Percentiles rank a stretch among this genome's conserved stretches.
These are phyloP conservation scores for Vannuccia rotundouncinata DNA, from an alignment of 2,888 invertebrate genomes.

Conservation along the genomic window DNA sequence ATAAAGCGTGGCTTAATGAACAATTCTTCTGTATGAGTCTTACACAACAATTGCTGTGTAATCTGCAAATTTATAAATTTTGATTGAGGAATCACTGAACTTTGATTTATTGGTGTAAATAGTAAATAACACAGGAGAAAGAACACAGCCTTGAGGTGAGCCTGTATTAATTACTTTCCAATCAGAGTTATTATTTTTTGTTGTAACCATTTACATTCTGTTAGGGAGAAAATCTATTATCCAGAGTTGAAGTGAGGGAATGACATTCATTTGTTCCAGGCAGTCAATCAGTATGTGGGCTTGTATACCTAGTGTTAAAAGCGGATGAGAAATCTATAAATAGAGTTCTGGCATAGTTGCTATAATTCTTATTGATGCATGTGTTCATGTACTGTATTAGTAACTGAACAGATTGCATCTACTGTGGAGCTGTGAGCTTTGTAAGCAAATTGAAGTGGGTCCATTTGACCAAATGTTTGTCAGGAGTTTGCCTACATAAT, in stretches of 20 bases:
- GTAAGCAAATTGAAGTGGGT: background rate
- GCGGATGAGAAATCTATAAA: background rate
- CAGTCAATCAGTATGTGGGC: background rate
- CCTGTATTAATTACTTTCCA: background rate
- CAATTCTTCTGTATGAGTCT: too few species aligned
- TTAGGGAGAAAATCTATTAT: background rate
- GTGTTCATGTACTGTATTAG: background rate
- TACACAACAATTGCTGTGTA: too few species aligned
- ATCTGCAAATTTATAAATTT: too few species aligned
- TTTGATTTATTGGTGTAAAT: too few species aligned
- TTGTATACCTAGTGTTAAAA: background rate
- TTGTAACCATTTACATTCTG: background rate
- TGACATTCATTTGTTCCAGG: background rate
- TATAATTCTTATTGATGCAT: background rate
- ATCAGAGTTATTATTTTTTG: background rate
- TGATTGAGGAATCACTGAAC: too few species aligned
- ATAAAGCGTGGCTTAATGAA: too few species aligned
- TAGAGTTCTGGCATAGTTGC: background rate
- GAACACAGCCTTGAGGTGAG: background rate
- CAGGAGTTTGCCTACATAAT: background rate
- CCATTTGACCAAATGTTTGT: too few species aligned
- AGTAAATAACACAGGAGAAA: background rate
- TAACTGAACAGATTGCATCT: background rate
- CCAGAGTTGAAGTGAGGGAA: background rate
- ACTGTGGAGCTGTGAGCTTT: background rate